phyloP scores from a whole-genome alignment of 2,113 vertebrate genomes.

The Bubalus kerabau region DNA sequence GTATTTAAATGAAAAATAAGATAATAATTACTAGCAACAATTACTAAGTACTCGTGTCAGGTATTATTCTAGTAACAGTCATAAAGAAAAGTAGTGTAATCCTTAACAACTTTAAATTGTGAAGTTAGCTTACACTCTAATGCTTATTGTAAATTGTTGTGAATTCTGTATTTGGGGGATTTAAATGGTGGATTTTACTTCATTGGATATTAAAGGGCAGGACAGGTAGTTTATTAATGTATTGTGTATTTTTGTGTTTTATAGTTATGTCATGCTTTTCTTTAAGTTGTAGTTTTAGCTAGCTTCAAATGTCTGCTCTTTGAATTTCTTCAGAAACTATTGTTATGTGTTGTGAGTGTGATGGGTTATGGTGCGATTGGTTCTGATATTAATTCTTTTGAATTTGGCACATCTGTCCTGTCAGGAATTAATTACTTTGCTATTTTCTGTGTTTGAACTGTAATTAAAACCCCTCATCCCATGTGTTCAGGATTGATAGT shows the following conservation, averaged over 20 bases:
- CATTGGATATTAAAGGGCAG: neutral
- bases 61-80: neutral
- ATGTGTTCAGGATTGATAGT: neutral
- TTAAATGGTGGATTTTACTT: neutral
- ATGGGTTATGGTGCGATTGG: neutral
- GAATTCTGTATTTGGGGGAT: neutral
- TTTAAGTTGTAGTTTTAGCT: neutral
- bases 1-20: neutral
- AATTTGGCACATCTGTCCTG: neutral
- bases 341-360: neutral
- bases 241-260: neutral
- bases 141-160: neutral
- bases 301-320: neutral
- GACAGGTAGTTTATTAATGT: neutral
- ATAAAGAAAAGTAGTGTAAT: neutral
- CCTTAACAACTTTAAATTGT: neutral
- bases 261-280: neutral
- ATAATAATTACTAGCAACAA: neutral
- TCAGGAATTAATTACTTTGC: neutral
- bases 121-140: neutral
- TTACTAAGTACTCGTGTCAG: neutral
- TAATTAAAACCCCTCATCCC: neutral
- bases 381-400: neutral
- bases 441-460: neutral
- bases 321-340: slow-evolving; percentile 13